A percentile compares a stretch with the other conserved stretches of the same genome.
phyloP scores from a whole-genome alignment of 2,888 invertebrate genomes.

The Drosophila greeni region DNA sequence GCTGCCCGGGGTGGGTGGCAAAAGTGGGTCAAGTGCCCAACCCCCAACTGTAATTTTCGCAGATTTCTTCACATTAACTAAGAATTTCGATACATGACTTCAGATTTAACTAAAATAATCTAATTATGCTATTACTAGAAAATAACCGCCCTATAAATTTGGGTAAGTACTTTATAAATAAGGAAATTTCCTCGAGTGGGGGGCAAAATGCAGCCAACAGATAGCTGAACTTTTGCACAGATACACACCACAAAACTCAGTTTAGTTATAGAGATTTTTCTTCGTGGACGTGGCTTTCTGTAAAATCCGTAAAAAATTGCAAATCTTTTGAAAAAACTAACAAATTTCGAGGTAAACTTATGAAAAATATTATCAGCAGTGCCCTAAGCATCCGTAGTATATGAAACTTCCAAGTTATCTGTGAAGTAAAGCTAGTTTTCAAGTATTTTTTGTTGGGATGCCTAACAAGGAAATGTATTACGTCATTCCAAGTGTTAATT shows the following conservation, averaged over 20 bases:
- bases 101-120: neutral
- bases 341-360: conserved; percentile 76
- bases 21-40: conserved; percentile 61
- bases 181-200: neutral
- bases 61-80: conserved; percentile 19
- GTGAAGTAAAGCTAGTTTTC: conserved; percentile 8
- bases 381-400: neutral
- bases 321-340: conserved; percentile 78
- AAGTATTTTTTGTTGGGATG: conserved; percentile 14
- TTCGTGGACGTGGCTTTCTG: conserved; percentile 64
- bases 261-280: conserved; percentile 75
- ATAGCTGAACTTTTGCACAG: conserved; percentile 51
- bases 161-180: neutral
- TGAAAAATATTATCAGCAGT: conserved; percentile 1
- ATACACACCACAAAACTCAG: conserved; percentile 60
- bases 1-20: conserved; percentile 36
- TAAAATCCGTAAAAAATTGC: conserved; percentile 77
- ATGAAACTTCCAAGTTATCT: conserved; percentile 29
- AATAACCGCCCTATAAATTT: neutral
- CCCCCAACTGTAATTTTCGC: conserved; percentile 10
- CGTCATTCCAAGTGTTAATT: conserved; percentile 38
- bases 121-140: accelerated
- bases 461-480: conserved; percentile 37
- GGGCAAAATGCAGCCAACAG: conserved; percentile 17
- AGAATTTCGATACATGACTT: neutral